phyloP scores from a whole-genome alignment of 2,113 vertebrate genomes.

The Seriola rivoliana region DNA sequence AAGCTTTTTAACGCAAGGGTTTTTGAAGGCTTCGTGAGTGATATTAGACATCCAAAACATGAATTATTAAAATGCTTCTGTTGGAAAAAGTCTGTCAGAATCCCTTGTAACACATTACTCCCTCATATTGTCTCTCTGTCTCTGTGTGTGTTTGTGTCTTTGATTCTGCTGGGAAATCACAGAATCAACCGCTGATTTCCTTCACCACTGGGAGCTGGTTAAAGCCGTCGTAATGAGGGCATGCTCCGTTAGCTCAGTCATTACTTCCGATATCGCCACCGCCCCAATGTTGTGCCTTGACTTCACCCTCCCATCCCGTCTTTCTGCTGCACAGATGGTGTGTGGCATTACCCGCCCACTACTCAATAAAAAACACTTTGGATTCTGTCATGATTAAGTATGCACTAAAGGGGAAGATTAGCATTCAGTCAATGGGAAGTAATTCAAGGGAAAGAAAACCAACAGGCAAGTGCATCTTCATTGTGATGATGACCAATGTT shows the following conservation, averaged over 20 bases:
- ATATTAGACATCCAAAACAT: not conserved
- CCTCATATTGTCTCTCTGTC: not conserved
- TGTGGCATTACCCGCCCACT: not conserved
- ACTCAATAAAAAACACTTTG: conserved; percentile 3
- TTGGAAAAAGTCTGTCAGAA: not conserved
- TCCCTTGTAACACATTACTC: not conserved
- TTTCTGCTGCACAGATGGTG: conserved; percentile 1
- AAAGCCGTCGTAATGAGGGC: conserved; percentile 59
- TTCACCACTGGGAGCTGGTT: conserved; percentile 62
- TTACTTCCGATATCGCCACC: conserved; percentile 12
- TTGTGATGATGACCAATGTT: not conserved
- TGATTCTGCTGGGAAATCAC: conserved; percentile 69
- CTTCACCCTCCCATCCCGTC: not conserved
- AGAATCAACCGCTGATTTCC: conserved; percentile 64
- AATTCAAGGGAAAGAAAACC: not conserved
- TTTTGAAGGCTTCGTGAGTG: not conserved
- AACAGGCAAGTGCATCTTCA: not conserved
- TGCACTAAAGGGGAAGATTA: not conserved
- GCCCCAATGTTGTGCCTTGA: conserved; percentile 1
- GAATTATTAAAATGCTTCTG: not conserved
- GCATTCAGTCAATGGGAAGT: not conserved
- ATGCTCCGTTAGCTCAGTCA: conserved; percentile 52
- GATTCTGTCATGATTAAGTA: conserved; percentile 7
- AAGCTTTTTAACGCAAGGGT: not conserved
- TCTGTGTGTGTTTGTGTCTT: conserved; percentile 12